These are phyloP conservation scores for Drosophila ambigua DNA, from an alignment of 1,140 invertebrate species.

Conservation along the genomic window DNA sequence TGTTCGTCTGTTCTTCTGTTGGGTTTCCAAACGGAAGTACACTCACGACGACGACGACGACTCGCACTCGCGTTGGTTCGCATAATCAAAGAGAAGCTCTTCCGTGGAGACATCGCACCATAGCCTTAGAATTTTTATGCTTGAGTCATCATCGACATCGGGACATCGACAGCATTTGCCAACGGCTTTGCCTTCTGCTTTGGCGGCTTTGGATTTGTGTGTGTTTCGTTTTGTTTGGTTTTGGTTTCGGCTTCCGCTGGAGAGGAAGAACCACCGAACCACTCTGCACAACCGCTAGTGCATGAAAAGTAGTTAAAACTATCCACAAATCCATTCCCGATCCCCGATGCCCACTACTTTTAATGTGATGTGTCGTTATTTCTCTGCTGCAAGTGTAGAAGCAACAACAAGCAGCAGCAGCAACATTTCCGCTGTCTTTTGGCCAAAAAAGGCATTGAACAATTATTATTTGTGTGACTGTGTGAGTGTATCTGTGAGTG, in stretches of 20 bases:
- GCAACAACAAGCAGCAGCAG: slow-evolving; percentile 4
- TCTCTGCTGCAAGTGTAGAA: slow-evolving; percentile 27
- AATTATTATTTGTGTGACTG: slow-evolving; percentile 49
- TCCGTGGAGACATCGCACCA: slow-evolving; percentile 24
- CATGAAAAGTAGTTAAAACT: slow-evolving; percentile 38
- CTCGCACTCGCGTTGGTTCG: slow-evolving; percentile 27
- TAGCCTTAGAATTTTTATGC: slow-evolving; percentile 67
- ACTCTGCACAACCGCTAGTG: slow-evolving; percentile 15
- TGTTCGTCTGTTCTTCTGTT: background rate
- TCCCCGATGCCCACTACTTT: too few species aligned
- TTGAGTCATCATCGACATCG: slow-evolving; percentile 57
- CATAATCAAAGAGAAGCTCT: slow-evolving; percentile 43
- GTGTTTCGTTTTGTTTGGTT: slow-evolving; percentile 50
- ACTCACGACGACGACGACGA: slow-evolving; percentile 48
- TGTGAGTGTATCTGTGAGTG: slow-evolving; percentile 10
- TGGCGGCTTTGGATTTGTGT: slow-evolving; percentile 40
- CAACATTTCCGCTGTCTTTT: slow-evolving; percentile 60
- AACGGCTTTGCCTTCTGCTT: slow-evolving; percentile 18
- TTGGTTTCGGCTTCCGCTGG: slow-evolving; percentile 44
- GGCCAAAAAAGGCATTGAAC: slow-evolving; percentile 67
- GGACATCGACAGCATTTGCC: slow-evolving; percentile 13
- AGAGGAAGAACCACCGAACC: slow-evolving; percentile 6
- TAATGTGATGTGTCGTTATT: slow-evolving; percentile 8
- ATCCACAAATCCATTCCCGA: slow-evolving; percentile 32
- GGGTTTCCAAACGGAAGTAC: slow-evolving; percentile 51